Conservation (phyloP, 2,113 vertebrate genomes). For the Emydura subglobosa region DNA sequence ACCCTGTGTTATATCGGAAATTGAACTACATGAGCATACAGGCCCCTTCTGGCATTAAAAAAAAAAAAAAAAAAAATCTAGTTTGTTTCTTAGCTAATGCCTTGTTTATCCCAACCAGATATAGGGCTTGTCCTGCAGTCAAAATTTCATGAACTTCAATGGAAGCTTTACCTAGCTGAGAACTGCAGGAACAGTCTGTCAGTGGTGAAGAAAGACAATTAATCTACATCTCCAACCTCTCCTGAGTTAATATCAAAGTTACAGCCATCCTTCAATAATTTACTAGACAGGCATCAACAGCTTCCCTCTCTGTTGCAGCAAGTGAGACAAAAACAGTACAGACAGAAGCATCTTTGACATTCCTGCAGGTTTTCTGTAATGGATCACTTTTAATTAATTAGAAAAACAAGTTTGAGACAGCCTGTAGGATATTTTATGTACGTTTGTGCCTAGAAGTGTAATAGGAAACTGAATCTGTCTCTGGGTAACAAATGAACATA, state of each 20-base stretch:
- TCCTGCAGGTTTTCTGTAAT: conserved; percentile 74
- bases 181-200: neutral
- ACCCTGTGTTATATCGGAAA: too few species aligned
- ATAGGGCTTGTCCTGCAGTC: too few species aligned
- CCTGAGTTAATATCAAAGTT: neutral
- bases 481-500: neutral
- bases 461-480: conserved; percentile 5
- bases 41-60: too few species aligned
- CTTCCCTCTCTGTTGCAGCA: conserved; percentile 73
- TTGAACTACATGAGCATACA: too few species aligned
- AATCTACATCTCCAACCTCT: neutral
- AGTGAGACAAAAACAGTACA: conserved; percentile 58
- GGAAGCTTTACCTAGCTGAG: neutral
- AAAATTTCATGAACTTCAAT: neutral
- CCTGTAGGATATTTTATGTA: conserved; percentile 52
- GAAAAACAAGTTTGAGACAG: conserved; percentile 70
- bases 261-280: conserved; percentile 68
- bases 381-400: conserved; percentile 74
- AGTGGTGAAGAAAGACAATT: neutral
- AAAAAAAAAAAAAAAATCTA: too few species aligned
- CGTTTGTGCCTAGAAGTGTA: conserved; percentile 39
- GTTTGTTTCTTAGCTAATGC: too few species aligned
- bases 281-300: conserved; percentile 72
- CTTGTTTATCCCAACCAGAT: too few species aligned
- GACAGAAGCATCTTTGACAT: conserved; percentile 71